Percentiles rank a stretch among this genome's conserved stretches.
phyloP scores from a whole-genome alignment of 2,888 invertebrate genomes.

The Cephalotes varians region DNA sequence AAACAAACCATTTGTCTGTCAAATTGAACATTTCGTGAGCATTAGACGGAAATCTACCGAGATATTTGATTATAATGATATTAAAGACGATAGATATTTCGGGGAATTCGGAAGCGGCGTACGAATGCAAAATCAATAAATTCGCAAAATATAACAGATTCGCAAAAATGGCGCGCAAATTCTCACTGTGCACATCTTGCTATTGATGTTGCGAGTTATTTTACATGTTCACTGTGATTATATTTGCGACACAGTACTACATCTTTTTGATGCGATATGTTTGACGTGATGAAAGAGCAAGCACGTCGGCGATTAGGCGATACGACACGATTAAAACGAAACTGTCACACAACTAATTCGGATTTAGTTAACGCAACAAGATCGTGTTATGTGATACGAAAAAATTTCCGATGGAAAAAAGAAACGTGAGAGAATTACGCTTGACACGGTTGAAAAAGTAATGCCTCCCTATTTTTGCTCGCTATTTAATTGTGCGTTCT shows the following conservation, averaged over 20 bases:
- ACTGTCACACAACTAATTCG: constrained; percentile 63
- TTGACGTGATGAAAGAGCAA: constrained; percentile 72
- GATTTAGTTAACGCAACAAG: constrained; percentile 57
- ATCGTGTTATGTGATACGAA: constrained; percentile 5
- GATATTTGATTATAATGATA: constrained; percentile 9
- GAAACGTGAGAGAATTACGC: not conserved
- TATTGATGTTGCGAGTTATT: constrained; percentile 43
- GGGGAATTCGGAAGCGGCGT: not conserved
- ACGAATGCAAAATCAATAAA: constrained; percentile 18
- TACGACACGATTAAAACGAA: constrained; percentile 66
- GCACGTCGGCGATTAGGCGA: constrained; percentile 52
- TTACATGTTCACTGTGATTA: constrained; percentile 66
- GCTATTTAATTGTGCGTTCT: constrained; percentile 45
- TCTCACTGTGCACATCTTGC: not conserved
- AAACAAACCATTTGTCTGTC: not conserved
- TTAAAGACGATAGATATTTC: constrained; percentile 19
- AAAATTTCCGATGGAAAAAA: constrained; percentile 18
- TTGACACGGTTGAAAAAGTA: constrained; percentile 23
- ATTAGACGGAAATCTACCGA: not conserved
- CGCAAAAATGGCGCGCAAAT: constrained; percentile 18
- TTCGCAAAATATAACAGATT: not conserved
- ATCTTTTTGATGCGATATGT: constrained; percentile 66
- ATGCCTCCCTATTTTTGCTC: constrained; percentile 16
- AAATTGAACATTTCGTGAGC: constrained; percentile 21
- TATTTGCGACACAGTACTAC: constrained; percentile 56